Conservation (phyloP, 2,888 invertebrate genomes). For the Atrina japonica region DNA sequence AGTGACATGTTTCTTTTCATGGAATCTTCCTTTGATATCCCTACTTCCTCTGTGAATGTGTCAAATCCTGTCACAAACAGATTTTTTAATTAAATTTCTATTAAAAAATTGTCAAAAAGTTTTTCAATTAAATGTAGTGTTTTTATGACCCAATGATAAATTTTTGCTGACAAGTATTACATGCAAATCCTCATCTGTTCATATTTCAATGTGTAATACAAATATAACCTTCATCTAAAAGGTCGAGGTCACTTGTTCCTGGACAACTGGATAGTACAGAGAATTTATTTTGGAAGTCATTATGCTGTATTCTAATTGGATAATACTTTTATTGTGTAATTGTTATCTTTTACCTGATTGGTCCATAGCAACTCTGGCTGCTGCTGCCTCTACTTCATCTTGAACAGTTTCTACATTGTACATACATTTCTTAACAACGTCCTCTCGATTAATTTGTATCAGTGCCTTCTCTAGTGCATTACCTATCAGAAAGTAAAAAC, state of each 20-base stretch:
- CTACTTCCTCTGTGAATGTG: conserved; percentile 85
- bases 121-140: neutral
- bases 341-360: conserved; percentile 75
- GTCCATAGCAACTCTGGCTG: conserved; percentile 84
- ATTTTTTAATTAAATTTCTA: neutral
- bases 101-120: neutral
- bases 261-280: too few relatives aligned
- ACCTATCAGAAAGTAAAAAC: conserved; percentile 81
- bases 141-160: too few relatives aligned
- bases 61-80: conserved; percentile 85
- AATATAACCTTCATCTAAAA: too few relatives aligned
- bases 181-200: too few relatives aligned
- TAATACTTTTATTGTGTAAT: conserved; percentile 1
- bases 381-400: conserved; percentile 87
- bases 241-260: too few relatives aligned
- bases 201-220: too few relatives aligned
- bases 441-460: conserved; percentile 92
- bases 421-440: conserved; percentile 91
- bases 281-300: too few relatives aligned
- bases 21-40: conserved; percentile 86
- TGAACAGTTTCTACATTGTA: conserved; percentile 84
- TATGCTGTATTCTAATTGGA: conserved; percentile 31
- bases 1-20: conserved; percentile 85
- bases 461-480: conserved; percentile 91
- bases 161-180: too few relatives aligned